Conservation (phyloP, 1,140 invertebrate species). For the Phortica variegata region DNA sequence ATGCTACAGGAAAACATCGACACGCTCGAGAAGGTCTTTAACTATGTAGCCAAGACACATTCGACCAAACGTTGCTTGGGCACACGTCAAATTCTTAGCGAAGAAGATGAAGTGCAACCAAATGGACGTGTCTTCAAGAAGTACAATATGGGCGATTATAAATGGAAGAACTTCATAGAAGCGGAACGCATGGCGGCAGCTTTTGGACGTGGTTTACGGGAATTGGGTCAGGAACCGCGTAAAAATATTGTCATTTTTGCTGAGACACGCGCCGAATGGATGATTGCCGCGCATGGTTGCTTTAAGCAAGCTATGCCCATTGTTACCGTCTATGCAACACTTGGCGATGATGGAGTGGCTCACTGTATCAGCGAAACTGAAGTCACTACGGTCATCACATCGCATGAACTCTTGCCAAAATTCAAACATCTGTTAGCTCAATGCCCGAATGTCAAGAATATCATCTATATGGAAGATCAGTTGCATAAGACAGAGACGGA, state of each 20-base stretch:
- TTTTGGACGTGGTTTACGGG: conserved; percentile 78
- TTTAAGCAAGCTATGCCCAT: conserved; percentile 93
- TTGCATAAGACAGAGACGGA: conserved; percentile 68
- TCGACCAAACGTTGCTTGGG: conserved; percentile 79
- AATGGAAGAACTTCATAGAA: conserved; percentile 84
- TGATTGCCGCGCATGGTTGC: conserved; percentile 89
- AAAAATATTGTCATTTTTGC: conserved; percentile 91
- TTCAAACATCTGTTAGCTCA: conserved; percentile 75
- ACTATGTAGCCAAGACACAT: conserved; percentile 73
- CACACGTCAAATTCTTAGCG: conserved; percentile 84
- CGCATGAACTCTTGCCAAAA: conserved; percentile 85
- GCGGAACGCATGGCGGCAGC: conserved; percentile 72
- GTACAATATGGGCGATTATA: conserved; percentile 91
- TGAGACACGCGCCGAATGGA: conserved; percentile 96
- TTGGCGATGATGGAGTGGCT: conserved; percentile 93
- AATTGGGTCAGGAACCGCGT: conserved; percentile 65
- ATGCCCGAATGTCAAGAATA: conserved; percentile 70
- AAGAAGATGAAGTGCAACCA: conserved; percentile 90
- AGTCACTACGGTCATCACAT: conserved; percentile 85
- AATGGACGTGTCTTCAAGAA: conserved; percentile 97
- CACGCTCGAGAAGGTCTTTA: conserved; percentile 86
- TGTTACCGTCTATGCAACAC: conserved; percentile 94
- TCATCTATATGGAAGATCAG: conserved; percentile 90
- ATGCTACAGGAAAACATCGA: conserved; percentile 75
- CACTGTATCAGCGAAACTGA: conserved; percentile 97